Evolutionary conservation across 1,140 invertebrate genomes (phyloP).

Genomic region (Drosophila asahinai): DNA sequence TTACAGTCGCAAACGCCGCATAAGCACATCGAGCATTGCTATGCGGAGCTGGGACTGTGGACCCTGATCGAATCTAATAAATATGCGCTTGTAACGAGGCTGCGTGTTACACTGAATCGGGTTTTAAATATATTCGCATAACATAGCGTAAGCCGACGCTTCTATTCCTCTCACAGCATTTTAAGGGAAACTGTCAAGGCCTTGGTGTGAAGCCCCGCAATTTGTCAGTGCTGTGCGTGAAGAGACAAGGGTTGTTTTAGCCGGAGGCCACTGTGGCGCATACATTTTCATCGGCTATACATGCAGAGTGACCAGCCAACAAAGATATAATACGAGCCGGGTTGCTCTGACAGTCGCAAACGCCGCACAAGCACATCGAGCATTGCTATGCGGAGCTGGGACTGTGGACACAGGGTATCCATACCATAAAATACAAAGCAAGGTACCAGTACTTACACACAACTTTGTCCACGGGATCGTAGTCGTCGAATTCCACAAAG

Average conservation of each 20-base stretch:
- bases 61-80: neutral
- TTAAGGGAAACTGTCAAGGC: conserved; percentile 26
- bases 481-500: conserved; percentile 98
- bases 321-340: conserved; percentile 70
- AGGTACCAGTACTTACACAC: conserved; percentile 87
- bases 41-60: conserved; percentile 82
- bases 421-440: neutral
- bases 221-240: conserved; percentile 67
- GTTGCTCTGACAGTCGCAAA: conserved; percentile 69
- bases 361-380: conserved; percentile 67
- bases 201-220: conserved; percentile 37
- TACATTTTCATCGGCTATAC: conserved; percentile 75
- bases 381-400: conserved; percentile 75
- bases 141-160: conserved; percentile 82
- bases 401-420: conserved; percentile 33
- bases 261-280: conserved; percentile 45
- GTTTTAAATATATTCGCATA: conserved; percentile 66
- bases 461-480: conserved; percentile 98
- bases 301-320: conserved; percentile 42
- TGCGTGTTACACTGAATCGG: conserved; percentile 77
- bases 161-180: conserved; percentile 87
- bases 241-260: conserved; percentile 4
- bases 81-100: conserved; percentile 66
- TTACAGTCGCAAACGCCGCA: conserved; percentile 84
- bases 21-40: conserved; percentile 68